Evolutionary conservation across 2,888 invertebrate genomes (phyloP), one percentile per base, ranked within the genome.

Genomic region (Lasioglossum malachurum): DNA sequence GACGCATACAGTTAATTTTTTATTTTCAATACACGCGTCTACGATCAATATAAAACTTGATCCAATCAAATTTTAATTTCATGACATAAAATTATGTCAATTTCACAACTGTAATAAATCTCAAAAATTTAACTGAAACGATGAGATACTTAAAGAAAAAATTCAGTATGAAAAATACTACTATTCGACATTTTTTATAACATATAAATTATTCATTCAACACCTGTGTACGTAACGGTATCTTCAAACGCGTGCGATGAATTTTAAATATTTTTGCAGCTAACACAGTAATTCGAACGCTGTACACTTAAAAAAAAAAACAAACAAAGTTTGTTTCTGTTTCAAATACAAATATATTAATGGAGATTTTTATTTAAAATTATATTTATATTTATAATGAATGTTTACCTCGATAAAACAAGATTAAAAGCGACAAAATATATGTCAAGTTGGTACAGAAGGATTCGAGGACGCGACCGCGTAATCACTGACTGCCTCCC

Each of bases 401-500:
- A 75, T 49, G 19, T 35, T 88, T 88, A 87, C 87, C 87, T 87
- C 14, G 41, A 35, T 57, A 67, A 74, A 67, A 74, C 69, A 75
- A 80, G 38, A 77, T 78, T 71, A 27, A n/a, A 31, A 77, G 19
- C 74, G 57, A n/a, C 35, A 64, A 76, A 57, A 57, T 57, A 38
- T 46, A 73, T 57, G 69, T 75, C 69, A 27, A 69, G 49, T 49
- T 27, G 75, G 49, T n/a, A 46, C 38, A 80, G 77, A 86, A 89
- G 71, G 64, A 87, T 83, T 84, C 80, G 53, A 76, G 82, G 80
- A 82, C 81, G 86, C 91, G 86, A 78, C 83, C 88, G 86, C 87
- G 84, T 83, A 78, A 87, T 85, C 82, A 90, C 88, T 82, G 87
- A 88, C 77, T 88, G 49, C 60, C 73, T 44, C 78, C 67, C n/a